Base-by-base conservation (phyloP, 2,888 invertebrate species). In the Agonopterix arenella region DNA sequence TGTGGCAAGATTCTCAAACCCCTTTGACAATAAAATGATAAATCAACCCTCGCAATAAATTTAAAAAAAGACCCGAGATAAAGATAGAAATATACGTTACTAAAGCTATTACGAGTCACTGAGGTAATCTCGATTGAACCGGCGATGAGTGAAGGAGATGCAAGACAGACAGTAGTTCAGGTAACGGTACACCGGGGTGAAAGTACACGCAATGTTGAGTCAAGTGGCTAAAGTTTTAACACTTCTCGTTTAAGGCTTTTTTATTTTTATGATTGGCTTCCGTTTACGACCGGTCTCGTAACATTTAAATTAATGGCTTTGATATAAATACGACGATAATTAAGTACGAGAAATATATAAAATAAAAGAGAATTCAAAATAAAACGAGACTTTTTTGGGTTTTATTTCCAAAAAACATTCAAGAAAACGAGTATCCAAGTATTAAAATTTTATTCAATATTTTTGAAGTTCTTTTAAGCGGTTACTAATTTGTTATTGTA, bases 131-230 rank as follows among this genome's bases (percentile, higher is more conserved):
- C 73, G 74, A 73, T 71, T 59, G 67, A 64, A 58, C 61, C 59
- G 57, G 66, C 61, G 28, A 57, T 56, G 67, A 58, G 59, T 54
- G 66, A 64, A 57, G 55, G 67, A 70, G 76, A 76, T 58, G 54
- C 54, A 62, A 62, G 58, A 64, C 53, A 61, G 54, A 49, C 64
- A 71, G 69, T 73, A 68, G 68, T 69, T 73, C 71, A 68, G 62
- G 62, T 82, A 83, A 84, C 83, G 76, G 84, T 78, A 71, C 59
- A 61, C 54, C 64, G 75, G 74, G 81, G 82, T 85, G 84, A 86
- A 85, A 84, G 83, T 84, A 84, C 78, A 71, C 67, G 70, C 70
- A 70, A 76, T 68, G 62, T 61, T 52, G 60, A 63, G 57, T 61
- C 63, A 66, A 67, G 64, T 65, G 61, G 58, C 28, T 28, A 28